A percentile compares a stretch with the other conserved stretches of the same genome.
phyloP scores from a whole-genome alignment of 2,113 vertebrate genomes.

The Chionomys nivalis region DNA sequence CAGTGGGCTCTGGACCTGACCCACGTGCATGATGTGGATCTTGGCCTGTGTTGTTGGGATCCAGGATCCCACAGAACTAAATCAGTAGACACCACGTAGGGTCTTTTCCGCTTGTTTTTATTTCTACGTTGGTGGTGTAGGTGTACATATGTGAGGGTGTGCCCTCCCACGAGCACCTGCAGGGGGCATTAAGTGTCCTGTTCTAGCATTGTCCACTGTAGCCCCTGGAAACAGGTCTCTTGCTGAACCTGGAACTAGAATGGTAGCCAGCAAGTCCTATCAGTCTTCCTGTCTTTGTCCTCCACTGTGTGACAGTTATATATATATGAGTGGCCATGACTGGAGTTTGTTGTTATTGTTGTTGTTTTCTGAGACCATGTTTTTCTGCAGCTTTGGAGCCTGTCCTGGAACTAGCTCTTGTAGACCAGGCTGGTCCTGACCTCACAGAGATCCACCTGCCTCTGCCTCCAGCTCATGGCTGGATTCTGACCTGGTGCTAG shows the following conservation, averaged over 20 bases:
- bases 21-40: neutral
- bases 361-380: too few species aligned
- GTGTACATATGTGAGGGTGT: neutral
- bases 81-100: neutral
- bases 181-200: neutral
- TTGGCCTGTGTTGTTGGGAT: neutral
- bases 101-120: neutral
- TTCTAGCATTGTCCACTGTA: too few species aligned
- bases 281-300: neutral
- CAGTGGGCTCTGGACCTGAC: neutral
- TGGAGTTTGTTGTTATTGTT: neutral
- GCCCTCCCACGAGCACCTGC: neutral
- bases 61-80: neutral
- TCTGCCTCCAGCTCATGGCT: neutral
- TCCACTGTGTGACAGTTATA: neutral
- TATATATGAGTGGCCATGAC: neutral
- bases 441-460: too few species aligned
- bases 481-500: neutral
- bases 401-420: too few species aligned
- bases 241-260: neutral
- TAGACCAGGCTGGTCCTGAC: too few species aligned
- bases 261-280: neutral
- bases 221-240: neutral
- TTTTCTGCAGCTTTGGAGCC: too few species aligned
- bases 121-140: neutral